A percentile compares a stretch with the other conserved stretches of the same genome.
These are phyloP conservation scores for Antheraea assamensis DNA, from an alignment of 2,888 invertebrate genomes.

Conservation along the genomic window DNA sequence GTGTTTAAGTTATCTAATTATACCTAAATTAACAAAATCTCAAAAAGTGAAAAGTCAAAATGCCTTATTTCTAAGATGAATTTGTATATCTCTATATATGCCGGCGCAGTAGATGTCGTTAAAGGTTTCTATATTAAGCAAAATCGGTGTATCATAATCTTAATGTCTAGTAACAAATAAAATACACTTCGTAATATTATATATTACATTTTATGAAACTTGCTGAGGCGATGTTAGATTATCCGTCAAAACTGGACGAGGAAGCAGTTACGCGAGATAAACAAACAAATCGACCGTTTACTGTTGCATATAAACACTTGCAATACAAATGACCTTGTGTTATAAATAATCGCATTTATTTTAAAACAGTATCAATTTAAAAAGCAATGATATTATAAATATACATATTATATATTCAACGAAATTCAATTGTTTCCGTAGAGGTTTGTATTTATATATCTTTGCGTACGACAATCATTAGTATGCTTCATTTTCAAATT, in stretches of 20 bases:
- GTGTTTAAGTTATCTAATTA: background rate
- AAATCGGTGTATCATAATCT: background rate
- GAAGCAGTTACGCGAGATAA: constrained; percentile 7
- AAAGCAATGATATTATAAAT: too few species aligned
- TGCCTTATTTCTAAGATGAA: background rate
- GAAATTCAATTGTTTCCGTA: background rate
- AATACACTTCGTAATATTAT: background rate
- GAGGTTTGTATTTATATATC: background rate
- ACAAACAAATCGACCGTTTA: constrained; percentile 2
- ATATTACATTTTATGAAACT: constrained; percentile 1
- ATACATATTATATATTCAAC: background rate
- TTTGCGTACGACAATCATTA: background rate
- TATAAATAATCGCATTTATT: constrained; percentile 1
- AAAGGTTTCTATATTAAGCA: background rate
- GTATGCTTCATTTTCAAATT: background rate
- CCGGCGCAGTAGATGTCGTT: too few species aligned
- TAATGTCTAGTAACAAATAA: background rate
- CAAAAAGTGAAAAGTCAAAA: background rate
- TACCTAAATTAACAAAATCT: too few species aligned
- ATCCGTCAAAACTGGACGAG: constrained; percentile 1
- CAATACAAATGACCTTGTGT: constrained; percentile 1
- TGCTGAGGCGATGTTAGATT: background rate
- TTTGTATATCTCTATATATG: too few species aligned
- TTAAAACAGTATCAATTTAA: background rate
- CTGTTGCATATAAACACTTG: background rate